Percentiles rank a stretch among this genome's conserved stretches.
Evolutionary conservation across 2,888 invertebrate species (phyloP).

Genomic region (Eugnorisma glareosa): DNA sequence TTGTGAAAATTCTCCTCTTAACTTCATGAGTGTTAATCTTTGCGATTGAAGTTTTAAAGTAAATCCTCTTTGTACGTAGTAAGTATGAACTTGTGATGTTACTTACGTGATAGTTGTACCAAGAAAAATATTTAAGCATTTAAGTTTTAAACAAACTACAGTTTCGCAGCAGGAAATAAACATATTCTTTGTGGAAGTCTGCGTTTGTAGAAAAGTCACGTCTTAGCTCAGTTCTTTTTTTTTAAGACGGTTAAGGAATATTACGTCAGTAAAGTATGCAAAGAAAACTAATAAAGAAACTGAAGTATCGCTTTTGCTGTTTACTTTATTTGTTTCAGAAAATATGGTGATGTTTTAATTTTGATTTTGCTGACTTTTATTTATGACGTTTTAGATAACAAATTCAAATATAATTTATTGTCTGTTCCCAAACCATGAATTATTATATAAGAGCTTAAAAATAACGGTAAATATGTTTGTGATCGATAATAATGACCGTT

Average conservation of each 20-base stretch:
- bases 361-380: not conserved
- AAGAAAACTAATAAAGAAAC: conserved; percentile 46
- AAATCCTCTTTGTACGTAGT: conserved; percentile 55
- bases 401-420: not conserved
- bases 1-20: conserved; percentile 72
- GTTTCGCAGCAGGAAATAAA: conserved; percentile 49
- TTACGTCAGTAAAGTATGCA: conserved; percentile 41
- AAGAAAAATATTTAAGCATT: conserved; percentile 53
- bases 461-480: not conserved
- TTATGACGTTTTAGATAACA: not conserved
- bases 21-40: conserved; percentile 74
- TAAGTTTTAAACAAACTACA: conserved; percentile 56
- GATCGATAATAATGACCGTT: not conserved
- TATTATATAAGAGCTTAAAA: not conserved
- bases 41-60: conserved; percentile 71
- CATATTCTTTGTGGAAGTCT: conserved; percentile 45
- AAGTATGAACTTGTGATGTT: conserved; percentile 60
- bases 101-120: conserved; percentile 58
- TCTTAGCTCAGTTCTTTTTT: conserved; percentile 34
- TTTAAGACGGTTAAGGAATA: conserved; percentile 37
- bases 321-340: conserved; percentile 20
- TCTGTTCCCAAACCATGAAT: not conserved
- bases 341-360: conserved; percentile 10
- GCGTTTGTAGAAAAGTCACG: conserved; percentile 54
- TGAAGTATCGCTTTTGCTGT: conserved; percentile 25